Evolutionary conservation across 2,113 vertebrate species (phyloP), one percentile per base, ranked within the genome.

Genomic region (Lagopus leucura): DNA sequence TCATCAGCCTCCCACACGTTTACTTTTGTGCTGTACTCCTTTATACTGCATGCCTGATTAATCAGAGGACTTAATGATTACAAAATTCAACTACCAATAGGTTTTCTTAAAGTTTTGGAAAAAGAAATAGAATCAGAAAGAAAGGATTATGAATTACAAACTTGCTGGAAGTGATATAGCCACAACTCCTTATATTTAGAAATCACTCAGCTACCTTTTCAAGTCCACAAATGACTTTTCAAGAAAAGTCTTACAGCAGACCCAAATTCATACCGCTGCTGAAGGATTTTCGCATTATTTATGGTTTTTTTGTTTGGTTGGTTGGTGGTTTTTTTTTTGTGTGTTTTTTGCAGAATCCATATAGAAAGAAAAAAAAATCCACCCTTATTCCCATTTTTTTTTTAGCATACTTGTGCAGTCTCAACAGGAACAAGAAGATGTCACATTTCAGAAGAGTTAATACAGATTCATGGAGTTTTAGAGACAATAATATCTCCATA

Each of bases 11-110:
- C 94, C 93, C 82, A 94, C 92, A 86, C 89, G 60, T 77, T 95
- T 96, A 85, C 87, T 94, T 94, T 92, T 93, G 76, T 92, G 86
- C 81, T 94, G 73, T 54, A 82, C 88, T 96, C 77, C 77, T 95
- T 96, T 91, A 84, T 94, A 91, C 76, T 78, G 81, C 83, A 95
- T 93, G 88, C 70, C 52, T 95, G 94, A 96, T 94, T 94, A 96
- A 89, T 91, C 45, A 6, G 38, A 79, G 91, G 89, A 94, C 40
- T 73, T 79, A 82, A 90, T 61, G 94, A 82, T 92, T 92, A 93
- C 76, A 88, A 93, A 94, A 82, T 54, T 84, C 92, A 92, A 82
- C 81, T 81, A 89, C 52, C 60, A 90, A 63, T 89, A 91, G 85
- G 72, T 75, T 86, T 94, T 89, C 10, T 77, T 71, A 67, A 71